Base-by-base conservation (phyloP, 2,113 vertebrate genomes). In the cat (Felis catus) region DNA sequence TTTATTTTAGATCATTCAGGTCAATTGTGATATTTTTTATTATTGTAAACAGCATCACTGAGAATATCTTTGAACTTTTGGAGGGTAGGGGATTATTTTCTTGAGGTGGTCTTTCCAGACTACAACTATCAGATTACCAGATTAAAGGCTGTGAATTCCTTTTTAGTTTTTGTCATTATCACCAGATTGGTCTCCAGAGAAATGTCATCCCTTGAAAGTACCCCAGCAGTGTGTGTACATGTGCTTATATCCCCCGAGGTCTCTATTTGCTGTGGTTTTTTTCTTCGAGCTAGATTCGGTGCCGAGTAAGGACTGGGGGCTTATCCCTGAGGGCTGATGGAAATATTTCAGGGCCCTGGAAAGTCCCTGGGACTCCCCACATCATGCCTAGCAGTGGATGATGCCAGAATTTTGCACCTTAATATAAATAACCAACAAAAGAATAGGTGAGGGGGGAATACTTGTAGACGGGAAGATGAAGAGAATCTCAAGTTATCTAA, bases 341-440 rank as follows among this genome's bases (percentile, higher is more conserved):
- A 95, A 97, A 45, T 94, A 90, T 87, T 82, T 96, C 48, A 84
- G 95, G 55, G 48, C 84, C 84, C 87, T 48, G 80, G 83, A 95
- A 98, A 98, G 89, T 95, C 92, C 95, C 97, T 93, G 89, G 88
- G 88, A 95, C 92, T 95, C 82, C 90, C 94, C 95, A 96, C 78
- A 71, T 90, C 51, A 45, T 96, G 23, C 70, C 45, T 39, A 29
- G 27, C 14, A 65, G 33, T 31, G 55, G 4, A 11, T 65, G 74
- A 58, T 94, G 70, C 89, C 96, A 90, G 70, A 90, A 76, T 36
- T 83, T 19, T 80, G 45, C 66, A 79, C 92, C 87, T 88, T 51
- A 21, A 27, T 83, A 10, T 88, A 53, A 78, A 84, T 88, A 79
- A 76, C 39, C 48, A 92, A 6, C 21, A 70, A 63, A 70, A 70